Evolutionary conservation across 2,888 invertebrate genomes (phyloP), one percentile per base, ranked within the genome.

Genomic region (Parasteatoda lunata): DNA sequence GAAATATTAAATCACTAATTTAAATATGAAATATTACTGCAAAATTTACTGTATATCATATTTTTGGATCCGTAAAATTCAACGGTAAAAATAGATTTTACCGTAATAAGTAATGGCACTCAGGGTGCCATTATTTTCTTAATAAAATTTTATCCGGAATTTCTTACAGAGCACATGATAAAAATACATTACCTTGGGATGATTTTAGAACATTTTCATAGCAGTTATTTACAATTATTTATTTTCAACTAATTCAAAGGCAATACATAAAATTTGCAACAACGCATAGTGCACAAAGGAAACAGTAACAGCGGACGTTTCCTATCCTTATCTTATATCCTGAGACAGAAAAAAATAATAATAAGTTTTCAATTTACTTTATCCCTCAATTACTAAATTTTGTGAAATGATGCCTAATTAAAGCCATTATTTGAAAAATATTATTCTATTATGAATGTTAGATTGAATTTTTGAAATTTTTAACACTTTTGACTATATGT

Each of bases 291-390:
- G 4, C 7, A 13, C n/a, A 5, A n/a, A 9, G 59, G 59, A 59
- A 59, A 59, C n/a, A 7, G 11, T 59, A 59, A 59, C 11, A 13
- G 59, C 59, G n/a, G 59, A 59, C 59, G n/a, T 59, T 59, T 59
- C 59, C 59, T 59, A 9, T 59, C 59, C 59, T 59, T 59, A 59
- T 59, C 59, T 59, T 59, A 59, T 59, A 59, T 59, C 59, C 59
- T 59, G 59, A 59, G 59, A 59, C 59, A 59, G 9, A 59, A 59
- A 59, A 54, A 59, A 59, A n/a, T 8, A 59, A 8, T 9, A 9
- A 13, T 7, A n/a, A 9, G 11, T 13, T 59, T 59, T 59, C n/a
- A 59, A 9, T 59, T 59, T 59, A 13, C 59, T 59, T 59, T 59
- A 30, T 30, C 30, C 30, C 30, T 30, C 30, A 30, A 30, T 30